phyloP scores from a whole-genome alignment of 1,140 invertebrate genomes.

The Philaenus spumarius region DNA sequence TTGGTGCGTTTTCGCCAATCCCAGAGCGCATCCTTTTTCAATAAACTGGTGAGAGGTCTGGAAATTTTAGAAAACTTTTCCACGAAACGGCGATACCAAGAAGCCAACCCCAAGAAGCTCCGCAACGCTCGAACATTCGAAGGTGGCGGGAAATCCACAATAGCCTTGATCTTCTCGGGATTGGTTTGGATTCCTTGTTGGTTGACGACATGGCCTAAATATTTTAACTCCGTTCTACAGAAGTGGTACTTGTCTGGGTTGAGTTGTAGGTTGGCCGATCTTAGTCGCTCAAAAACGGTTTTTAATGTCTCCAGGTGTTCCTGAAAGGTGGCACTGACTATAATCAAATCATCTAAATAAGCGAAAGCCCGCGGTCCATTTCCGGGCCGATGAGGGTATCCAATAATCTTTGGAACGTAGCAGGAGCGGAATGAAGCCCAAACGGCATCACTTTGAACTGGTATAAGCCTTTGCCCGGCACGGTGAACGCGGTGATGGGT shows the following conservation, averaged over 20 bases:
- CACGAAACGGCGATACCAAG: slow-evolving; percentile 38
- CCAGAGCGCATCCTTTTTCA: slow-evolving; percentile 29
- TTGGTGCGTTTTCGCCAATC: slow-evolving; percentile 14
- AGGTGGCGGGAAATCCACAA: slow-evolving; percentile 32
- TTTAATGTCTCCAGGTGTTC: slow-evolving; percentile 28
- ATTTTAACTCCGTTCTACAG: slow-evolving; percentile 30
- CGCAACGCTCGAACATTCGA: slow-evolving; percentile 19
- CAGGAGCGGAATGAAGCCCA: no score
- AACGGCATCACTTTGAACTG: no score
- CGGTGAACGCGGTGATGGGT: no score
- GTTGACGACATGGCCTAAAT: slow-evolving; percentile 35
- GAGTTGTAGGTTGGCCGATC: slow-evolving; percentile 28
- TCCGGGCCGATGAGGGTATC: slow-evolving; percentile 24
- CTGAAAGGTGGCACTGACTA: slow-evolving; percentile 23
- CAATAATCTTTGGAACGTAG: slow-evolving; percentile 31
- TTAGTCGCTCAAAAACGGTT: slow-evolving; percentile 26
- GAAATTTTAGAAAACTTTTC: slow-evolving; percentile 32
- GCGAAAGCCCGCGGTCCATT: slow-evolving; percentile 20
- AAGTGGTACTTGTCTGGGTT: slow-evolving; percentile 37
- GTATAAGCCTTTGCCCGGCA: no score
- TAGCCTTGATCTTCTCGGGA: slow-evolving; percentile 33
- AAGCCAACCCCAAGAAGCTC: slow-evolving; percentile 31
- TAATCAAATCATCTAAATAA: slow-evolving; percentile 35
- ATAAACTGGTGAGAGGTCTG: slow-evolving; percentile 32
- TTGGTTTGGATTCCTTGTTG: slow-evolving; percentile 34